Base-by-base conservation (phyloP, 2,888 invertebrate genomes). In the Falcaria lacertinaria region DNA sequence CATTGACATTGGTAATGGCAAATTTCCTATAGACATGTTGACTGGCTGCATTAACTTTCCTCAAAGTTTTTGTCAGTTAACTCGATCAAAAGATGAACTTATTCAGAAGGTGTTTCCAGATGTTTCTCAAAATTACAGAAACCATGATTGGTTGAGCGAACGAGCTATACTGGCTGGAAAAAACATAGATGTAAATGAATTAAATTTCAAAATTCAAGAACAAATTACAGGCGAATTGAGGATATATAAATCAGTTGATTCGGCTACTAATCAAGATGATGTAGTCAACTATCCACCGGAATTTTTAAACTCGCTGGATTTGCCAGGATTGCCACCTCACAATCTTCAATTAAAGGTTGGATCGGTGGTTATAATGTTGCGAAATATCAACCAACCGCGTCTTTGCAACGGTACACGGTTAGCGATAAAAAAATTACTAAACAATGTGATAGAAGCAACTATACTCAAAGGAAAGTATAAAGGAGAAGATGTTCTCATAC, bases 211-310 rank as follows among this genome's bases (percentile, higher is more conserved):
- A 34, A 57, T 58, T 51, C 57, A 53, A 51, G 25, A 49, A n/a
- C 1, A 42, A 17, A 47, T 60, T 41, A 2, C 50, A 15, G 61
- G 61, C 34, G 48, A 61, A 43, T 45, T 48, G 48, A 45, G 13
- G 41, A 45, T 33, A 43, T 62, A 48, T 35, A 63, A 62, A 63
- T 68, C 65, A 43, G 47, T 64, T 48, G 54, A 57, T 42, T 35
- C 50, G 1, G 53, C 34, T 41, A 57, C 47, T 39, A 58, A 60
- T 32, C 42, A 53, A 45, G 52, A 61, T 58, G 62, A 62, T 38
- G 54, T 51, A 5, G 54, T 57, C 34, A 62, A 62, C 54, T 66
- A 60, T 60, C 61, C 60, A 34, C 17, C 52, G n/a, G 62, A 65
- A 50, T 62, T 62, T 59, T 60, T 61, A 45, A 61, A 61, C 35